Conservation (phyloP, 2,797 vertebrate genomes). For the Mareca penelope region DNA sequence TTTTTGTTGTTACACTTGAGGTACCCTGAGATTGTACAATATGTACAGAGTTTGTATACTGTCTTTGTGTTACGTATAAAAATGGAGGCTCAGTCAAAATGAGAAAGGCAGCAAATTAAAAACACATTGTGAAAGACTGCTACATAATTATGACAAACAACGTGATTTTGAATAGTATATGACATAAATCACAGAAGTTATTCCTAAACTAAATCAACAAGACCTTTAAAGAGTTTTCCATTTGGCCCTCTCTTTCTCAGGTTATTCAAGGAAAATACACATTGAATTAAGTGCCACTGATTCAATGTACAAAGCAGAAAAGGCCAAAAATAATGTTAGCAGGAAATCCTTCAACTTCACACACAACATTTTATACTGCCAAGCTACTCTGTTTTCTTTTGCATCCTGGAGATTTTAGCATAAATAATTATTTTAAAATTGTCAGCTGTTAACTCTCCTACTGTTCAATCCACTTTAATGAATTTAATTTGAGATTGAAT, state of each 20-base stretch:
- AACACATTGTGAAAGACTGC: background rate
- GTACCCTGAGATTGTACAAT: background rate
- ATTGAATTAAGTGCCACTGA: conserved; percentile 19
- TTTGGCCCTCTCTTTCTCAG: background rate
- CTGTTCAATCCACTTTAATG: background rate
- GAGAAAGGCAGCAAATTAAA: background rate
- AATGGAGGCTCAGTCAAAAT: background rate
- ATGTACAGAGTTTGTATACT: background rate
- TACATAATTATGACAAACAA: background rate
- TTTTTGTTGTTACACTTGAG: background rate
- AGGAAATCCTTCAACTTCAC: background rate
- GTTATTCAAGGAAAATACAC: conserved; percentile 13
- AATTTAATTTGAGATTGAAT: background rate
- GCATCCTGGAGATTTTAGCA: background rate
- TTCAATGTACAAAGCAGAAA: background rate
- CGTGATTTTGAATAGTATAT: conserved; percentile 1
- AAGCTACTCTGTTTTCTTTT: background rate
- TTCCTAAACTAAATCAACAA: conserved; percentile 6
- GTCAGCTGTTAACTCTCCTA: background rate
- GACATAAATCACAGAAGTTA: background rate
- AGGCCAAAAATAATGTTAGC: conserved; percentile 8
- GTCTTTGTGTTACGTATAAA: background rate
- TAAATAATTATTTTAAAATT: background rate
- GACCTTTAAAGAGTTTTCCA: background rate
- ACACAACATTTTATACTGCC: background rate